phyloP scores from a whole-genome alignment of 2,888 invertebrate species.

The Drosophila macrospina region DNA sequence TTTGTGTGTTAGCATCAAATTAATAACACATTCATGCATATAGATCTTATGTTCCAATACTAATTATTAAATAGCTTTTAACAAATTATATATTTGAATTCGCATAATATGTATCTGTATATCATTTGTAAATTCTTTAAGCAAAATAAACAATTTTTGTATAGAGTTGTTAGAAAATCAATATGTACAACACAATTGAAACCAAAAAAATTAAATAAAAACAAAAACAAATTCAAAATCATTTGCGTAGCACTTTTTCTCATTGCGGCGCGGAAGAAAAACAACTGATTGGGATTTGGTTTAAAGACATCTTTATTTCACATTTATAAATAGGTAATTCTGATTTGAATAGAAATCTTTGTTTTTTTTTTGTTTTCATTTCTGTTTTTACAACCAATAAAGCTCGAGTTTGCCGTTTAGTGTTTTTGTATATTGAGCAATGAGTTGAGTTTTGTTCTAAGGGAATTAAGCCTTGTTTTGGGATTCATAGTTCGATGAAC shows the following conservation, averaged over 20 bases:
- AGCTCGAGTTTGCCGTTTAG: constrained; percentile 59
- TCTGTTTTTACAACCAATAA: constrained; percentile 65
- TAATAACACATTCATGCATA: constrained; percentile 13
- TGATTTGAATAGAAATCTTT: constrained; percentile 53
- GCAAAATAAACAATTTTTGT: constrained; percentile 67
- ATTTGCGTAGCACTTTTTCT: too few species aligned
- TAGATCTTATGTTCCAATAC: constrained; percentile 37
- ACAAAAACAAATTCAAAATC: constrained; percentile 8
- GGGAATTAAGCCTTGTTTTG: background rate
- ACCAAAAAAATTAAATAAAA: constrained; percentile 61
- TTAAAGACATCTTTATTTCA: constrained; percentile 69
- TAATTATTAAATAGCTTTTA: constrained; percentile 39
- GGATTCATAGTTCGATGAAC: background rate
- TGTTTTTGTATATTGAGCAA: constrained; percentile 57
- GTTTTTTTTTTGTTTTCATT: constrained; percentile 28
- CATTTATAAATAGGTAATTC: constrained; percentile 72
- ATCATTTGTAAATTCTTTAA: constrained; percentile 35
- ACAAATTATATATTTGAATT: constrained; percentile 33
- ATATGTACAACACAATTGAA: constrained; percentile 64
- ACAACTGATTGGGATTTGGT: constrained; percentile 15
- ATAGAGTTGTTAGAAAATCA: constrained; percentile 76
- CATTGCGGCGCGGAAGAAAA: too few species aligned
- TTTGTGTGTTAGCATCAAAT: constrained; percentile 8
- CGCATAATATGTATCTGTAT: constrained; percentile 10
- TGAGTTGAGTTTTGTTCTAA: constrained; percentile 6